Conservation (phyloP, 2,113 vertebrate genomes). For the Xerus inauris region DNA sequence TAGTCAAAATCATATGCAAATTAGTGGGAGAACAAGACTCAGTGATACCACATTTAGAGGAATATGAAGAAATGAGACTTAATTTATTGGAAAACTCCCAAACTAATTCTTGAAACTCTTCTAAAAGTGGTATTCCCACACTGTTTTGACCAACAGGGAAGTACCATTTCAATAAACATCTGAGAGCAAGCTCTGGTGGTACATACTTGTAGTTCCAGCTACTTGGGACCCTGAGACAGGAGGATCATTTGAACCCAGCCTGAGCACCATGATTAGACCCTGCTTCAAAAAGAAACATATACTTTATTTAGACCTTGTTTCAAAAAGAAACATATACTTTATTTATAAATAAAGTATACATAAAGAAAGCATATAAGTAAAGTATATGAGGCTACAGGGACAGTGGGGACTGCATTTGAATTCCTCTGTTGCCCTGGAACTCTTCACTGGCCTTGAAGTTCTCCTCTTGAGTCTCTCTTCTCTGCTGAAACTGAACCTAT, state of each 20-base stretch:
- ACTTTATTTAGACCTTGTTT: too few relatives aligned
- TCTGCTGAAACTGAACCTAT: not conserved
- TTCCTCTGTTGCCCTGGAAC: too few relatives aligned
- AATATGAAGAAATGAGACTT: not conserved
- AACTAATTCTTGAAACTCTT: not conserved
- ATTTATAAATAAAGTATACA: too few relatives aligned
- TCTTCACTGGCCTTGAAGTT: not conserved
- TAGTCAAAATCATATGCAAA: not conserved
- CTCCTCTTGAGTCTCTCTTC: not conserved
- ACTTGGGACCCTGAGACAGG: not conserved
- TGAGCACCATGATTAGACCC: not conserved
- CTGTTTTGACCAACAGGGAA: not conserved
- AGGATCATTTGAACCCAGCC: not conserved
- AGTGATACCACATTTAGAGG: not conserved
- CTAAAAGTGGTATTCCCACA: not conserved
- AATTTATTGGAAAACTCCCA: not conserved
- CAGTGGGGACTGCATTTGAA: accelerated
- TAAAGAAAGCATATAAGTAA: too few relatives aligned
- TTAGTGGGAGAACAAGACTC: not conserved
- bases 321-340: too few relatives aligned
- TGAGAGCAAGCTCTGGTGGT: not conserved
- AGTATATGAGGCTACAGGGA: accelerated
- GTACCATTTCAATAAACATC: not conserved
- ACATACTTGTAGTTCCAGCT: not conserved
- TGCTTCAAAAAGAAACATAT: not conserved